Evolutionary conservation across 2,113 vertebrate genomes (phyloP), one percentile per base, ranked within the genome.

Genomic region (Rhabdornis inornatus): DNA sequence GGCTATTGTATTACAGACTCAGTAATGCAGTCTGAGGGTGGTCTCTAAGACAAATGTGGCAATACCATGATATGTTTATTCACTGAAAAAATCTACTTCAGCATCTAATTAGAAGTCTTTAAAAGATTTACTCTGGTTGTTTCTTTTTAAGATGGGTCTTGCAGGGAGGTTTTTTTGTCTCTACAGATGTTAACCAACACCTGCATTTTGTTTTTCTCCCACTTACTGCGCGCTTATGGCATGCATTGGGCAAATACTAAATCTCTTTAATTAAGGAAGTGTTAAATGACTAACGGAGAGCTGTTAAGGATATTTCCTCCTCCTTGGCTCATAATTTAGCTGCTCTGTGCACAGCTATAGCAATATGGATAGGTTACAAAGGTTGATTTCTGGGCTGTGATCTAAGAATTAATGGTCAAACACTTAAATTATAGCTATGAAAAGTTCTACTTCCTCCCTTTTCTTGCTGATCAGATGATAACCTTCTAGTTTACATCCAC

Each of bases 71-170:
- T 96, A 86, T 97, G 94, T 97, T 98, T 98, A 97, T 96, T 97
- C 96, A 96, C 55, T 60, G 56, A 90, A 89, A 97, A 95, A 97
- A 96, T 95, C 92, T 97, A 92, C 94, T 97, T 97, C 65, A 49
- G 42, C 85, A 88, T 97, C 95, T 97, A 96, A 98, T 97, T 96
- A 97, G 94, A 97, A 94, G 86, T 85, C 93, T 97, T 97, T 95
- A 96, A 96, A 97, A 90, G 89, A 96, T 94, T 95, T 95, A 94
- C 47, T 95, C 61, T 64, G 44, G 78, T 91, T 75, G 25, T 80
- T 97, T 89, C 88, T 96, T 96, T 95, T 92, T 94, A 83, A 86
- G 90, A 69, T 83, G 77, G 33, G 47, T 91, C 82, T 80, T 65
- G 49, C 83, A 75, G 85, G 70, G 75, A 94, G 86, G 40, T 95